Conservation (phyloP, 2,888 invertebrate species). For the Eristalis pertinax region DNA sequence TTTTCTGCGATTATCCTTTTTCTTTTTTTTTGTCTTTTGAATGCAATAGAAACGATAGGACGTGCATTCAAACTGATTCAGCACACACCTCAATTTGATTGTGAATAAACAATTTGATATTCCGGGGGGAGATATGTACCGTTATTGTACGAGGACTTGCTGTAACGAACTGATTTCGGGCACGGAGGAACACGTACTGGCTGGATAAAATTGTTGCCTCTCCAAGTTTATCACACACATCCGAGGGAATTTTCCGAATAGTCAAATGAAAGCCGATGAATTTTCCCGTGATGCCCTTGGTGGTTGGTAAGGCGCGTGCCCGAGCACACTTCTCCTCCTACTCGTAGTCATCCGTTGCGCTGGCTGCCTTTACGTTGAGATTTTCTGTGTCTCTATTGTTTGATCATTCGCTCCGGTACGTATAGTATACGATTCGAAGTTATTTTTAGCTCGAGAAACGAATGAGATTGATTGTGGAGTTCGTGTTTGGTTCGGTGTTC, state of each 20-base stretch:
- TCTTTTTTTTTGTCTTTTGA: conserved; percentile 4
- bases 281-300: conserved; percentile 67
- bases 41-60: background rate
- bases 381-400: conserved; percentile 67
- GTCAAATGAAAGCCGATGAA: conserved; percentile 57
- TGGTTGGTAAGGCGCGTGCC: conserved; percentile 73
- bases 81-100: background rate
- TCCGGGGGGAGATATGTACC: conserved; percentile 45
- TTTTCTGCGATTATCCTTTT: background rate
- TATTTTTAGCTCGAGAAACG: conserved; percentile 54
- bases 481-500: conserved; percentile 26
- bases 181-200: conserved; percentile 81
- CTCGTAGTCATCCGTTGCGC: conserved; percentile 47
- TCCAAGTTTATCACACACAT: conserved; percentile 70
- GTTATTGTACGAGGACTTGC: conserved; percentile 55
- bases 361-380: conserved; percentile 51
- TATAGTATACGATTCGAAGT: conserved; percentile 20
- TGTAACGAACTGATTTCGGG: conserved; percentile 79
- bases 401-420: conserved; percentile 59
- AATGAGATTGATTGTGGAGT: conserved; percentile 22
- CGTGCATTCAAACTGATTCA: background rate
- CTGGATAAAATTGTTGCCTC: conserved; percentile 72
- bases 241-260: conserved; percentile 66
- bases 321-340: conserved; percentile 71
- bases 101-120: conserved; percentile 28